Percentiles rank a stretch among this genome's conserved stretches.
These are phyloP conservation scores for Ericerus pela DNA, from an alignment of 1,140 invertebrate genomes.

Conservation along the genomic window DNA sequence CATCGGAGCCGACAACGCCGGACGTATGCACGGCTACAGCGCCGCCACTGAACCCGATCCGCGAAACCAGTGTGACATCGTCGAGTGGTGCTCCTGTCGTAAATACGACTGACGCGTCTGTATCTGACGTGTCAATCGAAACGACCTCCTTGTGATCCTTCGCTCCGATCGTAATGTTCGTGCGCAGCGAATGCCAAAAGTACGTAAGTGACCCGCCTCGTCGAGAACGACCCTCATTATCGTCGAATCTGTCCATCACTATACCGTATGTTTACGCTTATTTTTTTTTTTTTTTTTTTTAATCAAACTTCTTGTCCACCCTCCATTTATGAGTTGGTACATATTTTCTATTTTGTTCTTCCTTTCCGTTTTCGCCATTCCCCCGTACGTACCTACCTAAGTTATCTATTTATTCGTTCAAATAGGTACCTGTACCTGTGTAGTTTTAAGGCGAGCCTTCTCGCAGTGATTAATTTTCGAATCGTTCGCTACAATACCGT, in stretches of 20 bases:
- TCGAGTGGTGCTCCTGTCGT: background rate
- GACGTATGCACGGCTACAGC: background rate
- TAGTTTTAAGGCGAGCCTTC: no score
- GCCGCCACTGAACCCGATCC: background rate
- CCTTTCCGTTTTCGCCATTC: no score
- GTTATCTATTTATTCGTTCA: no score
- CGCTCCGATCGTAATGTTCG: no score
- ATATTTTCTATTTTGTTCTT: no score
- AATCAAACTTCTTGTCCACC: no score
- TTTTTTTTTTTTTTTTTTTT: background rate
- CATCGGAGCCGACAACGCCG: background rate
- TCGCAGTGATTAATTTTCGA: no score
- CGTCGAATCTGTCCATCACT: background rate
- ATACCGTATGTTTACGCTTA: constrained; percentile 1
- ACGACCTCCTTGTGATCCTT: background rate
- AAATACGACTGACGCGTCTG: background rate
- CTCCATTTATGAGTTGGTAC: no score
- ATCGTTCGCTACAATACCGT: no score
- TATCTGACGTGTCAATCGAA: background rate
- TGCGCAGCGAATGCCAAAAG: no score
- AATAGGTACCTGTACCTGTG: no score
- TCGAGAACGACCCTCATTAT: background rate
- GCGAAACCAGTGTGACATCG: background rate
- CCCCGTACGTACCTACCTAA: no score
- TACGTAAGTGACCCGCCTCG: background rate